Percentiles rank a stretch among this genome's conserved stretches.
Conservation (phyloP, 2,113 vertebrate genomes). For the Cyprinodon brontotheroides region DNA sequence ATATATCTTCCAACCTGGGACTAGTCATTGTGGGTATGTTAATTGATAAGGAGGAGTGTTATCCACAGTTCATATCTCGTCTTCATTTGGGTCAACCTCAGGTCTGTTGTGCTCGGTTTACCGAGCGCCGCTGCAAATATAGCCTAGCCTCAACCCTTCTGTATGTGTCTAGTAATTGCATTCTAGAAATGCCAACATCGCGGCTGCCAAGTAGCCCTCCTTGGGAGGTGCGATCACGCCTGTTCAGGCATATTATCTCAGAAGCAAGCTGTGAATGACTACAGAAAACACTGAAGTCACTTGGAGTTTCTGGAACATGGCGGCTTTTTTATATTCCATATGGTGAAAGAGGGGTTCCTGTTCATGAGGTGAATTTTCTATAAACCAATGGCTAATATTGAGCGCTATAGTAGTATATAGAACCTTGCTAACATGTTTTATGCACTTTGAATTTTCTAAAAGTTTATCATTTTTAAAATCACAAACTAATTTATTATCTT, state of each 20-base stretch:
- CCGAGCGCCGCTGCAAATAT: slow-evolving; percentile 60
- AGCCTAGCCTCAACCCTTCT: slow-evolving; percentile 60
- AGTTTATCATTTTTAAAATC: not conserved
- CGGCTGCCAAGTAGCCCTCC: slow-evolving; percentile 70
- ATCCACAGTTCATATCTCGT: slow-evolving; percentile 40
- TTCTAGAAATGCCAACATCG: slow-evolving; percentile 70
- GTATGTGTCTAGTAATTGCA: slow-evolving; percentile 70
- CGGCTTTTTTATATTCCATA: slow-evolving; percentile 16
- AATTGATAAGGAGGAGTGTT: slow-evolving; percentile 48
- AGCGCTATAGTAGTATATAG: not conserved
- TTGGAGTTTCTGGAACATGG: slow-evolving; percentile 50
- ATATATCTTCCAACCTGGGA: slow-evolving; percentile 25
- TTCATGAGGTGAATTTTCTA: not conserved
- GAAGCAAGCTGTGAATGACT: slow-evolving; percentile 73
- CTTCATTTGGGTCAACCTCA: slow-evolving; percentile 63
- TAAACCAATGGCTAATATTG: no score
- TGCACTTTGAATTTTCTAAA: not conserved
- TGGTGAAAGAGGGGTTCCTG: not conserved
- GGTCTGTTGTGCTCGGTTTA: slow-evolving; percentile 45
- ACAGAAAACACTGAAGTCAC: slow-evolving; percentile 63
- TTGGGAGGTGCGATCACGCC: slow-evolving; percentile 74
- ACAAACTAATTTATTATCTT: not conserved
- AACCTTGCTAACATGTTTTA: not conserved
- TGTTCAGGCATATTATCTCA: slow-evolving; percentile 76
- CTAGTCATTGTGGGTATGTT: slow-evolving; percentile 16